phyloP scores from a whole-genome alignment of 2,888 invertebrate species.

The Rotaria magnacalcarata region DNA sequence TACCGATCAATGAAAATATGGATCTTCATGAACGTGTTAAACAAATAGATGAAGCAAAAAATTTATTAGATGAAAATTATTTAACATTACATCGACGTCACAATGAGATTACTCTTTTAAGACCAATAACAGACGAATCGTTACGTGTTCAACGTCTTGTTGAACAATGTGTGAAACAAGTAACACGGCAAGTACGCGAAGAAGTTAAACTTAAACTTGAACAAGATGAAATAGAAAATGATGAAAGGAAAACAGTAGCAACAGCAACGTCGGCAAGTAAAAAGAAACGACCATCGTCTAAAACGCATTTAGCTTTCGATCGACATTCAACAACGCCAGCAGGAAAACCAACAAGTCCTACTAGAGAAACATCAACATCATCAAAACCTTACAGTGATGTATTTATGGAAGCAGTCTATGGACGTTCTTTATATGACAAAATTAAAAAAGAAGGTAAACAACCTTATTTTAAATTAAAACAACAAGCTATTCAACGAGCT shows the following conservation, averaged over 20 bases:
- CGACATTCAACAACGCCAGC: not conserved
- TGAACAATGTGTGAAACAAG: constrained; percentile 28
- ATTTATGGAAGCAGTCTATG: constrained; percentile 24
- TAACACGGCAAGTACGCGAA: constrained; percentile 9
- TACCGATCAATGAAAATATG: not conserved
- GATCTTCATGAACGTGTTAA: constrained; percentile 4
- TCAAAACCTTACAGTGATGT: constrained; percentile 1
- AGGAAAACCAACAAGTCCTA: not conserved
- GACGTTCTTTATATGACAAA: constrained; percentile 17
- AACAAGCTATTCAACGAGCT: not conserved
- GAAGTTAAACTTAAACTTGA: constrained; percentile 11
- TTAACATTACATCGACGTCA: constrained; percentile 5
- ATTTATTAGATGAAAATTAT: constrained; percentile 19
- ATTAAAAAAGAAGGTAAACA: constrained; percentile 32
- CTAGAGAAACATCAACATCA: not conserved
- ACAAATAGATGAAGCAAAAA: constrained; percentile 10
- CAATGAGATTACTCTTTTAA: not conserved
- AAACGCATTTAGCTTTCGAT: constrained; percentile 33
- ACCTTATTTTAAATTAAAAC: constrained; percentile 33
- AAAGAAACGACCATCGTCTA: not conserved
- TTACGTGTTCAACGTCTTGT: constrained; percentile 5
- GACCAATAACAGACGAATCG: not conserved
- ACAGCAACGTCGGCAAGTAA: no score
- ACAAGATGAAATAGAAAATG: not conserved
- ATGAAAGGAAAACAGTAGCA: not conserved